phyloP scores from a whole-genome alignment of 2,888 invertebrate species.

The Ceriagrion tenellum region DNA sequence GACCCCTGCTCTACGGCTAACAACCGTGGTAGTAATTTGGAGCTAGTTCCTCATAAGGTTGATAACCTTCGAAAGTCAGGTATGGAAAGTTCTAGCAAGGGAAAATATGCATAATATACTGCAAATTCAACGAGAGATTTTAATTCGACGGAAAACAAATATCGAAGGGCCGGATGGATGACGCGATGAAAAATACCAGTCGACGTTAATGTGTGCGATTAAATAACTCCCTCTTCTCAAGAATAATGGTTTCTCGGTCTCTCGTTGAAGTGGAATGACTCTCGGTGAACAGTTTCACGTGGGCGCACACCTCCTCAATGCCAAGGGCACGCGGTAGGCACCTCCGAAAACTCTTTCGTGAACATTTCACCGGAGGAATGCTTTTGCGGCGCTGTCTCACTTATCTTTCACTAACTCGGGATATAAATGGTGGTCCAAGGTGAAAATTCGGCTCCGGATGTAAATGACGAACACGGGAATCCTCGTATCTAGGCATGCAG shows the following conservation, averaged over 20 bases:
- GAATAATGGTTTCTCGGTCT: not conserved
- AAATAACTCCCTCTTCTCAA: not conserved
- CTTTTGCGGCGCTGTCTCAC: not conserved
- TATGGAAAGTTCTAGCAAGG: no score
- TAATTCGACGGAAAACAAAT: no score
- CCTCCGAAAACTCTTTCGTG: not conserved
- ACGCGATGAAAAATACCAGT: not conserved
- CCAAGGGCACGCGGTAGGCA: not conserved
- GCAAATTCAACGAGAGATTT: no score
- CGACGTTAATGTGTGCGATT: not conserved
- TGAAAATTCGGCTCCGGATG: not conserved
- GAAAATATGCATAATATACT: no score
- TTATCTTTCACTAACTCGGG: not conserved
- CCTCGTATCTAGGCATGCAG: not conserved
- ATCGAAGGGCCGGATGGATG: no score
- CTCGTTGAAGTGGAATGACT: not conserved
- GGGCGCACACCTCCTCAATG: not conserved
- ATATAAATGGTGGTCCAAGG: not conserved
- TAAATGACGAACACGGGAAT: not conserved
- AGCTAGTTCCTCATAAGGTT: no score
- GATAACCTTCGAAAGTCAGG: no score
- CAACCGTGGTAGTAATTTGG: no score
- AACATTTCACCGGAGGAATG: not conserved
- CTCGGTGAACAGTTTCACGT: not conserved
- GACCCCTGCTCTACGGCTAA: no score